Conservation (phyloP, 2,113 vertebrate species). For the Rana temporaria region DNA sequence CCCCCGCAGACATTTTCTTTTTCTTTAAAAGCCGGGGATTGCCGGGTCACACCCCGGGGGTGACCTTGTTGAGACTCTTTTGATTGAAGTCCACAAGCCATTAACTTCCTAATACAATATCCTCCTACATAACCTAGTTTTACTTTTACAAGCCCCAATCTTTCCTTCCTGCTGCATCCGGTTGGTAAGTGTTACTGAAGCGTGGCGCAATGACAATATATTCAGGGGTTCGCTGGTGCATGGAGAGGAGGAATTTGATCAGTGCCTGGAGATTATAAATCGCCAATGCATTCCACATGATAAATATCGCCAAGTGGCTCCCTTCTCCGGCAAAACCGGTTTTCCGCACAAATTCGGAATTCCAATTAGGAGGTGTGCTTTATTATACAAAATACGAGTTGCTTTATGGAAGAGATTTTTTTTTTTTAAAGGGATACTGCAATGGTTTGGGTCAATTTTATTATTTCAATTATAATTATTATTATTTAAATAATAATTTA, state of each 20-base stretch:
- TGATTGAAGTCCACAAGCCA: slow-evolving; percentile 49
- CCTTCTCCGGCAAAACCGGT: slow-evolving; percentile 59
- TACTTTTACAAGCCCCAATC: slow-evolving; percentile 23
- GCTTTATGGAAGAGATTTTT: too few relatives aligned
- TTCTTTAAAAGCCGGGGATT: slow-evolving; percentile 1
- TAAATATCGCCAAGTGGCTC: slow-evolving; percentile 37
- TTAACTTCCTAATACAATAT: slow-evolving; percentile 48
- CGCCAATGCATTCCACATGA: slow-evolving; percentile 11
- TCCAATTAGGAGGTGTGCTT: slow-evolving; percentile 63
- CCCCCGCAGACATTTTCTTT: not conserved
- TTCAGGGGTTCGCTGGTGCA: slow-evolving; percentile 43
- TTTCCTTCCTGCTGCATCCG: slow-evolving; percentile 19
- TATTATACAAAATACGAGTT: slow-evolving; percentile 61
- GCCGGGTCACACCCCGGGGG: slow-evolving; percentile 6
- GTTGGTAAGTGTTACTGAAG: slow-evolving; percentile 41
- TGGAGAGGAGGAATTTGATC: slow-evolving; percentile 48
- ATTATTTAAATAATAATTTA: too few relatives aligned
- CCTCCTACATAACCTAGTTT: slow-evolving; percentile 27
- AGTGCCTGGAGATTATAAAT: slow-evolving; percentile 34
- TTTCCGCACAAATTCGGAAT: slow-evolving; percentile 66
- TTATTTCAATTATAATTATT: too few relatives aligned
- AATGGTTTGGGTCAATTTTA: too few relatives aligned
- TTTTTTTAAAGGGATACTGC: too few relatives aligned
- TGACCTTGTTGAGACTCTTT: slow-evolving; percentile 48
- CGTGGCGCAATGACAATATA: slow-evolving; percentile 41